Conservation (phyloP, 2,113 vertebrate genomes). For the Cyprinus carpio region DNA sequence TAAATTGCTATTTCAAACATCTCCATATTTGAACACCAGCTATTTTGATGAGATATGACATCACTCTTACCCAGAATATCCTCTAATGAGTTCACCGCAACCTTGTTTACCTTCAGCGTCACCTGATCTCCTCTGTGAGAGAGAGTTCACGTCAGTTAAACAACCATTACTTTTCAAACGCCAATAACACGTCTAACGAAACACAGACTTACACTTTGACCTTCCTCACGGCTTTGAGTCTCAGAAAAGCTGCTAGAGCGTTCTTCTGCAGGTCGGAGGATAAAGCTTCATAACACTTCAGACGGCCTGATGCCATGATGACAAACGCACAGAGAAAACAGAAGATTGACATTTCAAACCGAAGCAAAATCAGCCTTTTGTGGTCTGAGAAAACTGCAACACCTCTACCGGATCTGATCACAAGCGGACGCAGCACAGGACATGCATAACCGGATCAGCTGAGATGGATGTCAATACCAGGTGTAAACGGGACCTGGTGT, state of each 20-base stretch:
- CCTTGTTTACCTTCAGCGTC: slow-evolving; percentile 77
- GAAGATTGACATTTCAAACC: neutral
- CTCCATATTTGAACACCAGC: neutral
- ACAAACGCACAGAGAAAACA: slow-evolving; percentile 18
- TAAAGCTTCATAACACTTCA: slow-evolving; percentile 80
- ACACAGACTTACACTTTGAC: slow-evolving; percentile 74
- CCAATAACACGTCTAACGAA: neutral
- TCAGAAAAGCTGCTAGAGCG: slow-evolving; percentile 80
- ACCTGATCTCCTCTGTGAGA: slow-evolving; percentile 70
- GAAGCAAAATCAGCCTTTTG: neutral
- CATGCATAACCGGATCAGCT: neutral
- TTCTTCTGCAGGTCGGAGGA: slow-evolving; percentile 95
- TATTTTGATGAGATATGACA: neutral
- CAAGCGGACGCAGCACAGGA: neutral
- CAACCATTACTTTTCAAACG: neutral
- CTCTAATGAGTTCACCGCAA: slow-evolving; percentile 77
- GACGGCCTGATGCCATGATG: slow-evolving; percentile 68
- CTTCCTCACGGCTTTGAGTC: slow-evolving; percentile 76
- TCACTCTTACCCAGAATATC: slow-evolving; percentile 83
- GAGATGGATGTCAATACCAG: neutral
- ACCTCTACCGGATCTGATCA: neutral
- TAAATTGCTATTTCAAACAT: too few species aligned
- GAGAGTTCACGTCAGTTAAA: neutral
- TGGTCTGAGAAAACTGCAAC: neutral
- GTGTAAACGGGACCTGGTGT: neutral